Evolutionary conservation across 2,797 vertebrate species (phyloP).

Genomic region (Ceryle rudis): DNA sequence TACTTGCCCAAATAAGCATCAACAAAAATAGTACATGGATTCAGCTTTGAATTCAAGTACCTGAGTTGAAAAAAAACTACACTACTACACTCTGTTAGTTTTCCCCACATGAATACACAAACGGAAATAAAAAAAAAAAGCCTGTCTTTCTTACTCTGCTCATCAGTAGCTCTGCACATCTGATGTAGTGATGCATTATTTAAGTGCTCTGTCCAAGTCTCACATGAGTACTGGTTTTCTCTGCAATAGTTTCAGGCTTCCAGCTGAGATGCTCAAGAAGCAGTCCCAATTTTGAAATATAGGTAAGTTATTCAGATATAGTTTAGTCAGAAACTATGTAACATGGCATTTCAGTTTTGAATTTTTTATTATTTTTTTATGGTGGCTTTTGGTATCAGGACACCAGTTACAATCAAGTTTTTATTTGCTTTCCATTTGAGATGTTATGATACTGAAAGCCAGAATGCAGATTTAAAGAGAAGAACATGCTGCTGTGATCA

Average conservation of each 20-base stretch:
- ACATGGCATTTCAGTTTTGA: rapidly evolving
- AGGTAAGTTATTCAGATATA: not conserved
- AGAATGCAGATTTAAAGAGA: not conserved
- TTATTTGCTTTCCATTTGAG: not conserved
- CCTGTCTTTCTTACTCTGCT: not conserved
- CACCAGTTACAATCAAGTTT: not conserved
- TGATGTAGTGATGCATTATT: not conserved
- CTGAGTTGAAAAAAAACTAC: not conserved
- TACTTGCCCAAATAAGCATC: not conserved
- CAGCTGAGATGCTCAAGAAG: not conserved
- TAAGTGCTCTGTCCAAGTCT: not conserved
- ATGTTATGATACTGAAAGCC: not conserved
- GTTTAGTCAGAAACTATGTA: not conserved
- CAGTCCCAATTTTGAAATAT: not conserved
- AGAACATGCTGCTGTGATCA: not conserved
- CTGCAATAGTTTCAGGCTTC: not conserved
- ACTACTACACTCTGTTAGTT: not conserved
- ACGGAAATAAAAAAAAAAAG: not conserved
- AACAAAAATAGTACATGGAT: not conserved
- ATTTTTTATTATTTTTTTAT: not conserved
- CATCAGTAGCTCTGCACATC: not conserved
- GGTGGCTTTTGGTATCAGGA: not conserved
- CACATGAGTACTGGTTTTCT: not conserved
- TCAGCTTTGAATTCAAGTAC: not conserved
- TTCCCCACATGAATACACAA: not conserved